Percentiles rank a stretch among this genome's conserved stretches.
phyloP scores from a whole-genome alignment of 2,797 vertebrate species.

The Anabacerthia variegaticeps region DNA sequence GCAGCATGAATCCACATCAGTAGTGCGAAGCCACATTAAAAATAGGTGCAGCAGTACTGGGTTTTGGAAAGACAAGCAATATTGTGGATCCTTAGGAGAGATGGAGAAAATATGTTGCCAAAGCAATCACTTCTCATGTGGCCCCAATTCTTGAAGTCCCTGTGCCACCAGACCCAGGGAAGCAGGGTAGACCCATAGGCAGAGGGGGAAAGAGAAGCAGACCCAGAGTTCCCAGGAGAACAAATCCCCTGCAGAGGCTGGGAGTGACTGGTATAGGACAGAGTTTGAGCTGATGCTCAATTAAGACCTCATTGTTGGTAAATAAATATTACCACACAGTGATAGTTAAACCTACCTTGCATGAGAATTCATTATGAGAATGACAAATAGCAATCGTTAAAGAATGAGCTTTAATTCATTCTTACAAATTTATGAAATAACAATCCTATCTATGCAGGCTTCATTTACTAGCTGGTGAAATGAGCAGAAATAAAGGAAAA shows the following conservation, averaged over 20 bases:
- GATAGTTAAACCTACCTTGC: slow-evolving; percentile 21
- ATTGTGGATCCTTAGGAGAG: not conserved
- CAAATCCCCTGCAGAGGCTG: not conserved
- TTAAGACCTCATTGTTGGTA: slow-evolving; percentile 35
- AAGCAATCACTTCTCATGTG: not conserved
- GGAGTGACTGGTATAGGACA: not conserved
- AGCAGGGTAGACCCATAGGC: not conserved
- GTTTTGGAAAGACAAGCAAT: not conserved
- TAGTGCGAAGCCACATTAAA: not conserved
- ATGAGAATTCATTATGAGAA: slow-evolving; percentile 33
- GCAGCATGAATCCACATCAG: not conserved
- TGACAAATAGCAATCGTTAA: slow-evolving; percentile 25
- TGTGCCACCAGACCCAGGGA: not conserved
- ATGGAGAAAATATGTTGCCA: not conserved
- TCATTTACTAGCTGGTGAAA: slow-evolving; percentile 51
- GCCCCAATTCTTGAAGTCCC: not conserved
- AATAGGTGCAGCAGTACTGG: not conserved
- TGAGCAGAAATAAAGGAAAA: slow-evolving; percentile 35
- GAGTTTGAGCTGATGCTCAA: not conserved
- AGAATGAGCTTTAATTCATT: slow-evolving; percentile 40
- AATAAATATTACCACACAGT: slow-evolving; percentile 27
- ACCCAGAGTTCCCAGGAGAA: not conserved
- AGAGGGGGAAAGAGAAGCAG: not conserved
- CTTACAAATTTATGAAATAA: slow-evolving; percentile 32
- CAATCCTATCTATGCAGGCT: slow-evolving; percentile 38